Conservation (phyloP, 1,140 invertebrate species). For the Frieseomelitta varia region DNA sequence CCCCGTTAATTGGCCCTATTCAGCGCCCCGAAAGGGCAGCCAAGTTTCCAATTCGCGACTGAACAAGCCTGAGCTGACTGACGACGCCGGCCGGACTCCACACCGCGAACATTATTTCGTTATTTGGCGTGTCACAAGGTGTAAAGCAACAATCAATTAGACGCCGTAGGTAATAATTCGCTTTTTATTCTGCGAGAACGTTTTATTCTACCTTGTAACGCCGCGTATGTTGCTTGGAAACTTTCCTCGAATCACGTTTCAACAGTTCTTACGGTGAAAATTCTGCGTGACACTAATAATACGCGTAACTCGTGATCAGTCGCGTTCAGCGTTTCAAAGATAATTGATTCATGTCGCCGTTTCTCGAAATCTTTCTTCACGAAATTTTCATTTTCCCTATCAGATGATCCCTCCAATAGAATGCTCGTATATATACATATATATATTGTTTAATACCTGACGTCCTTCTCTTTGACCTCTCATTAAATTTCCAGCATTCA, state of each 20-base stretch:
- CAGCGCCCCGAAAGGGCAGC: not conserved
- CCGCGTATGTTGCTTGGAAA: too few relatives aligned
- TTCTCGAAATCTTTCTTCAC: not conserved
- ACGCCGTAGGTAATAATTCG: not conserved
- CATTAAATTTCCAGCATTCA: constrained; percentile 5
- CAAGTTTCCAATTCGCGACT: not conserved
- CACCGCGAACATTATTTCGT: not conserved
- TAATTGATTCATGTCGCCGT: too few relatives aligned
- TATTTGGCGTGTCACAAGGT: not conserved
- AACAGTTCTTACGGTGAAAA: too few relatives aligned
- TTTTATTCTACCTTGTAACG: too few relatives aligned
- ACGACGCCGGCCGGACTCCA: not conserved
- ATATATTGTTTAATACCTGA: constrained; percentile 5
- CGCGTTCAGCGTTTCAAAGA: too few relatives aligned
- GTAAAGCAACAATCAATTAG: not conserved
- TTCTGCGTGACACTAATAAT: too few relatives aligned
- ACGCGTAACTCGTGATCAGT: too few relatives aligned
- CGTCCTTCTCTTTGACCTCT: not conserved
- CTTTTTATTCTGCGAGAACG: not conserved
- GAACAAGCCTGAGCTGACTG: not conserved
- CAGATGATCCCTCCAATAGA: not conserved
- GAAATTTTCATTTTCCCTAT: not conserved
- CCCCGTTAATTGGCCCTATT: not conserved
- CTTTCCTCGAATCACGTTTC: too few relatives aligned
- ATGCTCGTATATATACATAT: not conserved